phyloP scores from a whole-genome alignment of 2,888 invertebrate species.

The Drosophila hawaiiensis region DNA sequence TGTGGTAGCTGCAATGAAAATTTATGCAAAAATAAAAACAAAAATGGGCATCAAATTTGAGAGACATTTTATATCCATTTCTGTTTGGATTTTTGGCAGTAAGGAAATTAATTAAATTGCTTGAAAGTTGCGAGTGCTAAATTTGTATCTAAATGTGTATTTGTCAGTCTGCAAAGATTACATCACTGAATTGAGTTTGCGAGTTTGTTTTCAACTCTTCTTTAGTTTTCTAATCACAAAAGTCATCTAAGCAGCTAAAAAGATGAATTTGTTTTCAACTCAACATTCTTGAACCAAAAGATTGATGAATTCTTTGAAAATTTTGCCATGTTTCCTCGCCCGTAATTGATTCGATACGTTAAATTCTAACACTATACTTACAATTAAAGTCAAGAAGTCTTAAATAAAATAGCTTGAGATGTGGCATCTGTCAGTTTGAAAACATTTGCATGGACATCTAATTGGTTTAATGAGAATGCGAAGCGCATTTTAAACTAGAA shows the following conservation, averaged over 20 bases:
- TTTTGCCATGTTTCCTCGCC: conserved; percentile 11
- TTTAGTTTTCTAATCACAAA: neutral
- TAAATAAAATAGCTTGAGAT: neutral
- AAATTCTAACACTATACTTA: neutral
- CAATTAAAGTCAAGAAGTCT: neutral
- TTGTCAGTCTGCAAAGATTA: neutral
- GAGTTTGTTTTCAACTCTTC: neutral
- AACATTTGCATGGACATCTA: conserved; percentile 14
- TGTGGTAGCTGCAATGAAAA: neutral
- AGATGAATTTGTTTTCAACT: neutral
- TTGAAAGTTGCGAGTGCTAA: conserved; percentile 16
- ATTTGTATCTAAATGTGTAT: neutral
- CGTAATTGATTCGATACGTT: conserved; percentile 24
- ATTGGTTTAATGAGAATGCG: conserved; percentile 16
- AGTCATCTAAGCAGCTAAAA: neutral
- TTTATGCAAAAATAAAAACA: neutral
- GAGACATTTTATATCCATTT: neutral
- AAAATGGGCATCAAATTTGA: neutral
- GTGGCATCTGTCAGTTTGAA: conserved; percentile 19
- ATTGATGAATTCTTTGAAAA: conserved; percentile 12
- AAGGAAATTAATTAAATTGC: conserved; percentile 3
- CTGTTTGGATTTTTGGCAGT: neutral
- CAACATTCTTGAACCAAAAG: neutral
- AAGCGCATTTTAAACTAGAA: conserved; percentile 8
- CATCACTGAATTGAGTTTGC: conserved; percentile 7